Evolutionary conservation across 2,113 vertebrate species (phyloP), one percentile per base, ranked within the genome.

Genomic region (Campylorhamphus procurvoides): DNA sequence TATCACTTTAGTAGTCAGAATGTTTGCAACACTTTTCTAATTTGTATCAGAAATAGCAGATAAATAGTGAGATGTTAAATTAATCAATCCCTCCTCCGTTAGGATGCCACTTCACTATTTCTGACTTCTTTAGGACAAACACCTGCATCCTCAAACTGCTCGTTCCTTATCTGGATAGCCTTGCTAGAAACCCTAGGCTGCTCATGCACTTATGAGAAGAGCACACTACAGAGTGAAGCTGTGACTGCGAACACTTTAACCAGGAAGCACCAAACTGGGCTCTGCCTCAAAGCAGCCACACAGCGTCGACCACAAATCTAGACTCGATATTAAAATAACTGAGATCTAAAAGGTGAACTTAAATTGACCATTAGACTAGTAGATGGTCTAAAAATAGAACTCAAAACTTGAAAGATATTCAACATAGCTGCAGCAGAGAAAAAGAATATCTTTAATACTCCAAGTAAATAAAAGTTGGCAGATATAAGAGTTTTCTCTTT

Each of bases 1-100:
- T 94, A 73, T 68, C 89, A 89, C 40, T 92, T 95, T 42, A 91
- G 58, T 49, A 89, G 76, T 49, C 71, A 68, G 62, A 89, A 68
- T 49, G 16, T 84, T 91, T 89, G 52, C 52, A 49, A 52, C 56
- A 28, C 27, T 94, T 55, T 81, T 75, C 89, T 87, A 20, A 75
- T 75, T 75, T 46, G 18, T 73, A 75, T 58, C 77, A 84, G 24
- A 17, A 42, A 55, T 64, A 29, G 27, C 31, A 87, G 80, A 46
- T 25, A 84, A 87, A 25, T 52, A 28, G 49, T 0, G 1, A 84
- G 56, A 14, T n/a, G 74, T 63, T 59, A 66, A 86, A 14, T 10
- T 72, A 87, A 77, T 88, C 53, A 29, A 37, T 22, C 10, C 7
- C 9, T 87, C 79, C 59, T 46, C 60, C 4, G 5, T 49, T 59